Conservation (phyloP, 2,113 vertebrate species). For the Alces alces region DNA sequence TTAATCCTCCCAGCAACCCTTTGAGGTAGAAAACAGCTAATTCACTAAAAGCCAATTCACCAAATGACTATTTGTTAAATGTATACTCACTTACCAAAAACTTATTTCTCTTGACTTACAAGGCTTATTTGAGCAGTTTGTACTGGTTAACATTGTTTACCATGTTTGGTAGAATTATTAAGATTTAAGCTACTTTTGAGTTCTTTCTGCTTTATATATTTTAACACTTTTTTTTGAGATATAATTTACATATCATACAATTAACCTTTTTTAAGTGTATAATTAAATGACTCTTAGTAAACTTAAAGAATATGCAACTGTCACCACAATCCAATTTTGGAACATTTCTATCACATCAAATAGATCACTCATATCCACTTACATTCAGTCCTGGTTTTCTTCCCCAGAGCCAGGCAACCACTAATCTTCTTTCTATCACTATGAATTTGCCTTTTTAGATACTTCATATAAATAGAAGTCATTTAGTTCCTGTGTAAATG, state of each 20-base stretch:
- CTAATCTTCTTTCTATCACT: neutral
- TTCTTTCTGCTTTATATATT: neutral
- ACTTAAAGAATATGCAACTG: neutral
- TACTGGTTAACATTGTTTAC: conserved; percentile 16
- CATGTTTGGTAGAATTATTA: conserved; percentile 22
- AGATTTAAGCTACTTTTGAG: neutral
- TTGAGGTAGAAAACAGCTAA: neutral
- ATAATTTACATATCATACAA: neutral
- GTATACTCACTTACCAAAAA: conserved; percentile 5
- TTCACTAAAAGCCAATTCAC: conserved; percentile 28
- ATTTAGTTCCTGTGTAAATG: neutral
- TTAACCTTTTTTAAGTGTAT: neutral
- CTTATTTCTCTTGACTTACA: neutral
- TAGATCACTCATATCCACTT: neutral
- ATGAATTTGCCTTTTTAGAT: conserved; percentile 14
- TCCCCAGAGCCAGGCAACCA: neutral
- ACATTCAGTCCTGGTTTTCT: neutral
- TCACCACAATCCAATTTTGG: conserved; percentile 3
- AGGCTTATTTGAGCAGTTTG: neutral
- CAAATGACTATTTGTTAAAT: neutral
- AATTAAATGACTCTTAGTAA: conserved; percentile 40
- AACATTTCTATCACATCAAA: neutral
- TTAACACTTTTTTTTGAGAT: conserved; percentile 11
- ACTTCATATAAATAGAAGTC: neutral
- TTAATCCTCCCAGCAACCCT: neutral